Evolutionary conservation across 2,888 invertebrate genomes (phyloP).

Genomic region (Cantharis flavilabris): DNA sequence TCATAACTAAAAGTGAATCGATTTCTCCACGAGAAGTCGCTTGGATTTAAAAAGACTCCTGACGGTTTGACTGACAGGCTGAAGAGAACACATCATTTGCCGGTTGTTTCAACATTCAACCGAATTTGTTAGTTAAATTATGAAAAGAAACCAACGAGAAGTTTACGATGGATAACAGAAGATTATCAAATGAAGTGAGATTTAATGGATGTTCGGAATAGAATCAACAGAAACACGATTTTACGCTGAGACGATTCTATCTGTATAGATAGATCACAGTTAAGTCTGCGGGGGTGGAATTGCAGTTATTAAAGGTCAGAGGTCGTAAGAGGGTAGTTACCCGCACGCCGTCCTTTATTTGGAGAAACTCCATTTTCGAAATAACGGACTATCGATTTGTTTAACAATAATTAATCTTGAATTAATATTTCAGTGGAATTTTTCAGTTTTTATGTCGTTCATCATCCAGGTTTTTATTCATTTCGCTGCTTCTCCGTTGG

Average conservation of each 20-base stretch:
- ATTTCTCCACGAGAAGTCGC: no score
- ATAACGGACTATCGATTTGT: not conserved
- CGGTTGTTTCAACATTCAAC: no score
- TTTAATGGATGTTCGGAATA: not conserved
- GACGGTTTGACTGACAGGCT: no score
- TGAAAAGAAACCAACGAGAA: no score
- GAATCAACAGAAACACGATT: not conserved
- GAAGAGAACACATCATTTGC: no score
- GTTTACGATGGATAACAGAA: not conserved
- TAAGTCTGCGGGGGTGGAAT: slow-evolving; percentile 11
- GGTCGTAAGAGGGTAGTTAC: slow-evolving; percentile 13
- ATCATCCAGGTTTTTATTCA: slow-evolving; percentile 2
- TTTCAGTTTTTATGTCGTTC: not conserved
- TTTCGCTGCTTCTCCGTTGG: not conserved
- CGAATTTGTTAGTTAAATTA: no score
- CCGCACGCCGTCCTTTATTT: slow-evolving; percentile 15
- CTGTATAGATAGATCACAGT: slow-evolving; percentile 6
- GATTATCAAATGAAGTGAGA: not conserved
- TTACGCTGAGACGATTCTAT: slow-evolving; percentile 4
- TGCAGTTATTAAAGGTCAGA: slow-evolving; percentile 18
- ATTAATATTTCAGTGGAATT: not conserved
- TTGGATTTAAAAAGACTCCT: no score
- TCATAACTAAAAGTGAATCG: no score
- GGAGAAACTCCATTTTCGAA: not conserved
- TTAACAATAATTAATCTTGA: not conserved